Evolutionary conservation across 2,797 vertebrate genomes (phyloP), one percentile per base, ranked within the genome.

Genomic region (Dromococcyx pavoninus): DNA sequence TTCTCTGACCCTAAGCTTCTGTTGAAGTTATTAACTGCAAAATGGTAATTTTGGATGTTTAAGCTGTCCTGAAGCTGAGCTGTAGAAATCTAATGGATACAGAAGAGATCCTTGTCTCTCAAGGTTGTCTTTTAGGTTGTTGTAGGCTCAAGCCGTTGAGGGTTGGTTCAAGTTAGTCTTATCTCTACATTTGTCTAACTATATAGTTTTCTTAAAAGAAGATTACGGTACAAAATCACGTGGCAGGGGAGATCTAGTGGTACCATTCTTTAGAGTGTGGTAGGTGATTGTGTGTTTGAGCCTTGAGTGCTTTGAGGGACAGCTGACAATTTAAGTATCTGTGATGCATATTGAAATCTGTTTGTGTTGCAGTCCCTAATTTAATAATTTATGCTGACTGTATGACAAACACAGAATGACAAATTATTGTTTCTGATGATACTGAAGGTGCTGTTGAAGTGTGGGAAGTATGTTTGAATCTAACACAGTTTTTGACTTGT

Each of bases 1-100:
- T 95, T 93, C 50, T 84, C 32, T 96, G 96, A 96, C 91, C 94
- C 76, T 1, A 5, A 80, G 70, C 73, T 93, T 91, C 93, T 96
- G 95, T 73, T 91, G 85, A 93, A 94, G 76, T 46, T 70, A 97
- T 96, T 88, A 95, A 44, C 79, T 88, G 70, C 51, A 78, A 74
- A 91, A 79, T 73, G 23, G 7, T 92, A 92, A 92, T 94, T 94
- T 91, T 80, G 72, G 56, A 86, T 78, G 32, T 78, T 89, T 69
- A 72, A 86, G 35, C n/a, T 37, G 43, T 88, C 48, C 46, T 80
- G 75, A 75, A 65, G 51, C 58, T 72, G 93, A 53, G 14, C 57
- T 70, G 75, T 74, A 48, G 73, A 79, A 57, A 33, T 70, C 32
- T 57, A 37, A n/a, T 41, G 41, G 56, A 54, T 73, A 7, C 0